Conservation (phyloP, 2,888 invertebrate species). For the Diaprepes abbreviatus region DNA sequence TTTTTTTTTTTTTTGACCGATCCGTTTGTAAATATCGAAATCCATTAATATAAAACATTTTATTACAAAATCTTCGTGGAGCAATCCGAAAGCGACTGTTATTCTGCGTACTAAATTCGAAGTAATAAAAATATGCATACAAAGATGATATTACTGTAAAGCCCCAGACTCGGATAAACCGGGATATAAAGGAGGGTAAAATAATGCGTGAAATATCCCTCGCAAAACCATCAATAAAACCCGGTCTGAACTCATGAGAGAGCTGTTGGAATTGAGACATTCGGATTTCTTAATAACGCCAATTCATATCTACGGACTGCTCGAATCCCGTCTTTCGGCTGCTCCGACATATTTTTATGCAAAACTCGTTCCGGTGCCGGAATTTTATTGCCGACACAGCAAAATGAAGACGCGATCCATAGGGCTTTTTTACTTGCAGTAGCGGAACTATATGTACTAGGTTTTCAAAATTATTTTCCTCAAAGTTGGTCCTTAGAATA, state of each 20-base stretch:
- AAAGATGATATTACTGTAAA: conserved; percentile 42
- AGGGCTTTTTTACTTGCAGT: conserved; percentile 58
- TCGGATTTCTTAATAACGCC: conserved; percentile 64
- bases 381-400: conserved; percentile 65
- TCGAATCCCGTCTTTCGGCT: conserved; percentile 59
- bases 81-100: not conserved
- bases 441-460: conserved; percentile 59
- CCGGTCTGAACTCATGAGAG: conserved; percentile 48
- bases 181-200: conserved; percentile 35
- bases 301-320: conserved; percentile 63
- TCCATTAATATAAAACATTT: conserved; percentile 3
- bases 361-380: conserved; percentile 65
- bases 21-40: not conserved
- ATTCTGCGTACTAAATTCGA: conserved; percentile 37
- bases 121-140: conserved; percentile 48
- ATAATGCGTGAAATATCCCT: conserved; percentile 48
- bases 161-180: conserved; percentile 36
- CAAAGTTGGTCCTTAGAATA: no score
- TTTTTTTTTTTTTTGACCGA: no score
- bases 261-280: conserved; percentile 56
- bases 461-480: no score
- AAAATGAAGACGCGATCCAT: conserved; percentile 65
- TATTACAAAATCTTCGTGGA: not conserved
- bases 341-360: conserved; percentile 66
- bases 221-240: conserved; percentile 47